Evolutionary conservation across 2,888 invertebrate species (phyloP).

Genomic region (Augochlorella aurata): DNA sequence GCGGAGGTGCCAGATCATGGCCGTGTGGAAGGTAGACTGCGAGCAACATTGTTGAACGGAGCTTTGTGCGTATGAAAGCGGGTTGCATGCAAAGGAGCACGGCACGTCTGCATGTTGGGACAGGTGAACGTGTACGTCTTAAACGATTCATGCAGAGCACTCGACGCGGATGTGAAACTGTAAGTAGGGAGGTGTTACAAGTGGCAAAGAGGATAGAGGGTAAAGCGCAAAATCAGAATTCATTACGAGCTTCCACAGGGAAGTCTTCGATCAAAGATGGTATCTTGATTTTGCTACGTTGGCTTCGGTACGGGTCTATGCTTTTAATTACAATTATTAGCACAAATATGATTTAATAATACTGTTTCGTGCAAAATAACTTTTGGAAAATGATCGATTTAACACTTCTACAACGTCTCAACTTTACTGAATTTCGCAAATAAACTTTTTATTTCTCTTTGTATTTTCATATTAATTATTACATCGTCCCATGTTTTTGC

Average conservation of each 20-base stretch:
- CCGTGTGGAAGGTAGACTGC: background rate
- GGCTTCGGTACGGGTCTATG: background rate
- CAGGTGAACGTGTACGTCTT: slow-evolving; percentile 1
- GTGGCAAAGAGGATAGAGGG: background rate
- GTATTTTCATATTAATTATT: no score
- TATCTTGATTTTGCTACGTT: background rate
- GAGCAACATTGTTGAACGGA: slow-evolving; percentile 7
- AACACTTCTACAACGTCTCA: no score
- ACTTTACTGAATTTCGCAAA: no score
- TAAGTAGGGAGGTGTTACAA: background rate
- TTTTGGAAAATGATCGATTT: no score
- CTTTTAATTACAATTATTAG: background rate
- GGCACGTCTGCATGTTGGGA: background rate
- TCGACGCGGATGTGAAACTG: background rate
- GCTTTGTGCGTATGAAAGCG: background rate
- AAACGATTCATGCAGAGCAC: background rate
- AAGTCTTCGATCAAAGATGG: background rate
- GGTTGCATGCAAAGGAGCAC: background rate
- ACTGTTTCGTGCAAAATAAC: no score
- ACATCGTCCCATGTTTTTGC: background rate
- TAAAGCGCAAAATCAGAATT: background rate
- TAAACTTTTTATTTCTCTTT: no score
- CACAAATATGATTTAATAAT: background rate
- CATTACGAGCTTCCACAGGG: background rate
- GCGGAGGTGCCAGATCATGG: background rate